phyloP scores from a whole-genome alignment of 2,113 vertebrate genomes.

The Bucco capensis region DNA sequence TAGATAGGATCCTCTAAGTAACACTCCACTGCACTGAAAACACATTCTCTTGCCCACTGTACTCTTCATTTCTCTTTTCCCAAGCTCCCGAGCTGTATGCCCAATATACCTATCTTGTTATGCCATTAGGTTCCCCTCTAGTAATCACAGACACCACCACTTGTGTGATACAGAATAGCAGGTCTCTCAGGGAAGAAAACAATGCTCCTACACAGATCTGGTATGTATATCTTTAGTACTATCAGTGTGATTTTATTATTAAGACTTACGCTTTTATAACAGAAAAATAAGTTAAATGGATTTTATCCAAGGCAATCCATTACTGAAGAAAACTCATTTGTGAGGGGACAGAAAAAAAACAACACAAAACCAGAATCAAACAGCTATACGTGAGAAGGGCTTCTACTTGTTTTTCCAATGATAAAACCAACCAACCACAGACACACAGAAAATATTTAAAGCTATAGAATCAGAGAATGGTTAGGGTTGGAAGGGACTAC shows the following conservation, averaged over 20 bases:
- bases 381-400: fast-evolving
- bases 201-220: background rate
- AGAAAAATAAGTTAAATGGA: background rate
- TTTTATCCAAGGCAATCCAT: background rate
- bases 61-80: background rate
- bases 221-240: background rate
- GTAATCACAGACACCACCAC: background rate
- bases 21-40: background rate
- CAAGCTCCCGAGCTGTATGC: background rate
- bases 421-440: background rate
- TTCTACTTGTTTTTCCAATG: background rate
- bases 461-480: background rate
- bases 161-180: background rate
- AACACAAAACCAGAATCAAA: too few relatives aligned
- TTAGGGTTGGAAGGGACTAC: too few relatives aligned
- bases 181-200: background rate
- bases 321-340: background rate
- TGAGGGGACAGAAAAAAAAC: background rate
- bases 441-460: background rate
- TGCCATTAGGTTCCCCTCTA: background rate
- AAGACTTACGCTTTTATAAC: background rate
- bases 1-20: background rate
- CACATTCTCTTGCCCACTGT: too few relatives aligned
- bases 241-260: background rate
- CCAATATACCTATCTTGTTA: background rate